Evolutionary conservation across 2,888 invertebrate species (phyloP).

Genomic region (Limnephilus marmoratus): DNA sequence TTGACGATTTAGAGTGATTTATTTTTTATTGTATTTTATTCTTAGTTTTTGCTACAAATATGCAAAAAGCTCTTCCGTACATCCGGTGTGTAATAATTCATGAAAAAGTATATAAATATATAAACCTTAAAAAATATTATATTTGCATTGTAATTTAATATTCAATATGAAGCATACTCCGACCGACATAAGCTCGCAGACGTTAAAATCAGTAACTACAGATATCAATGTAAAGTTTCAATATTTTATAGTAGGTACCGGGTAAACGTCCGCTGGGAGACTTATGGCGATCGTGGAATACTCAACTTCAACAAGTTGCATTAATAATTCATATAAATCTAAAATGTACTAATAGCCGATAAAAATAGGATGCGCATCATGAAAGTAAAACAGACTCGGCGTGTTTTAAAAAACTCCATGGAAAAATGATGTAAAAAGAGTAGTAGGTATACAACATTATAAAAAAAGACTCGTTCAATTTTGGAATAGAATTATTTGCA

Average conservation of each 20-base stretch:
- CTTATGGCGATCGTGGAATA: neutral
- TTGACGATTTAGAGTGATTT: neutral
- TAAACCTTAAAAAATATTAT: neutral
- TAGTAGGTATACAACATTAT: neutral
- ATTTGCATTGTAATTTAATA: neutral
- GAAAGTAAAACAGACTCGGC: neutral
- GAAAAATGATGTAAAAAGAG: neutral
- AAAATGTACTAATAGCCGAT: neutral
- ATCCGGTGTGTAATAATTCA: neutral
- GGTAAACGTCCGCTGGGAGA: neutral
- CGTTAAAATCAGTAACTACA: neutral
- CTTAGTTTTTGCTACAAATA: constrained; percentile 16
- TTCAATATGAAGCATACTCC: neutral
- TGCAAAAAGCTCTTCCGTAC: neutral
- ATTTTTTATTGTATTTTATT: neutral
- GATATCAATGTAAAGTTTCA: neutral
- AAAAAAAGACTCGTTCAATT: constrained; percentile 16
- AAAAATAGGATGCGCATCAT: neutral
- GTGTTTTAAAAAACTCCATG: neutral
- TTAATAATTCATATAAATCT: neutral
- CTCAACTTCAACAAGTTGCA: neutral
- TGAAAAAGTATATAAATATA: neutral
- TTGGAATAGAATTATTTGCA: constrained; percentile 2
- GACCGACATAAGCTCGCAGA: neutral
- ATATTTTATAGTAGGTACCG: neutral